Evolutionary conservation across 2,888 invertebrate species (phyloP).

Genomic region (Steinernema carpocapsae): DNA sequence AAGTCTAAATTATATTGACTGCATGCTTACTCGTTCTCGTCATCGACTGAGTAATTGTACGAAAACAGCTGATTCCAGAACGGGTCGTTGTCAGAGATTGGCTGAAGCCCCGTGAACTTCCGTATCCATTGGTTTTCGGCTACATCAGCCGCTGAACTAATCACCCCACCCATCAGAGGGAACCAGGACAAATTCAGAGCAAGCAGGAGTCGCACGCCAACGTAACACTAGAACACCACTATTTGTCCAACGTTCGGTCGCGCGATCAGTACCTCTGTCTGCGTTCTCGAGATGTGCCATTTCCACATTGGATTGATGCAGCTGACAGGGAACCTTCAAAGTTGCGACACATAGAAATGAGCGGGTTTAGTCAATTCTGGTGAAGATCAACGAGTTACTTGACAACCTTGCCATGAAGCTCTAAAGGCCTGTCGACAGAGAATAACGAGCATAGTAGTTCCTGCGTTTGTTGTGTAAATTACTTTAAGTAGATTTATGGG

Average conservation of each 20-base stretch:
- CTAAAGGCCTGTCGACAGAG: too few relatives aligned
- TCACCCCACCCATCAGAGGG: conserved; percentile 23
- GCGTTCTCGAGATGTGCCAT: too few relatives aligned
- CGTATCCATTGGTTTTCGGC: conserved; percentile 80
- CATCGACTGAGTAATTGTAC: conserved; percentile 74
- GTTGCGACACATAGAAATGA: too few relatives aligned
- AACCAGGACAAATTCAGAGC: not conserved
- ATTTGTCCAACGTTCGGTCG: not conserved
- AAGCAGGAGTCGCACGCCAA: not conserved
- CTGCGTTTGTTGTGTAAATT: too few relatives aligned
- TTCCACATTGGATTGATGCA: too few relatives aligned
- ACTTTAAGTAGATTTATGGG: too few relatives aligned
- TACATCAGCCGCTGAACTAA: conserved; percentile 73
- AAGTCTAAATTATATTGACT: not conserved
- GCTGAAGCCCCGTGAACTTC: conserved; percentile 80
- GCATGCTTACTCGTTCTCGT: conserved; percentile 54
- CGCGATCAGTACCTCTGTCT: too few relatives aligned
- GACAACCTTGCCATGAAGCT: too few relatives aligned
- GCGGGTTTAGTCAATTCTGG: too few relatives aligned
- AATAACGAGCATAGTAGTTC: too few relatives aligned
- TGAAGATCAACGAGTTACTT: too few relatives aligned
- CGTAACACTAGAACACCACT: not conserved
- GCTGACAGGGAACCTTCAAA: too few relatives aligned
- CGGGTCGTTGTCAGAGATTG: conserved; percentile 83
- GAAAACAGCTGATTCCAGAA: conserved; percentile 93